phyloP scores from a whole-genome alignment of 2,888 invertebrate species.

The Spicauda simplicius region DNA sequence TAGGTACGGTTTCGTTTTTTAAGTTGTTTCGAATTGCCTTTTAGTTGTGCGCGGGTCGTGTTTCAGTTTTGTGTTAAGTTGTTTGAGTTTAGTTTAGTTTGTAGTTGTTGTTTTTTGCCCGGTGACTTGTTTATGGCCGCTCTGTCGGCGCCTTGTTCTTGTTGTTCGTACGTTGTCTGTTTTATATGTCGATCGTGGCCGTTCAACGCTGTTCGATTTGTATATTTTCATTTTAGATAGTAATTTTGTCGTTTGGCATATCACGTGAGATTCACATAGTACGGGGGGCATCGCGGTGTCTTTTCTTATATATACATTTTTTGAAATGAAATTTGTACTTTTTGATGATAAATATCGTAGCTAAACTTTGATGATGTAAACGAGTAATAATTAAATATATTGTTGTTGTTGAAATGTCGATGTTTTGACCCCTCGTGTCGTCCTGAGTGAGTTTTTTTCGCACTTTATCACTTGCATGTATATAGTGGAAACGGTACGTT shows the following conservation, averaged over 20 bases:
- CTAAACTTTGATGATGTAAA: conserved; percentile 44
- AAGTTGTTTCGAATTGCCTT: conserved; percentile 62
- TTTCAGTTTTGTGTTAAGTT: conserved; percentile 34
- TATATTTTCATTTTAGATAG: conserved; percentile 62
- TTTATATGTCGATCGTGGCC: conserved; percentile 55
- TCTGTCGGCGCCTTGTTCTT: conserved; percentile 54
- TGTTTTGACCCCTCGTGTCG: conserved; percentile 64
- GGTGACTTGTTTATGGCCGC: conserved; percentile 62
- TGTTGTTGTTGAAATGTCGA: conserved; percentile 64
- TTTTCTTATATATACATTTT: conserved; percentile 49
- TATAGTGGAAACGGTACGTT: conserved; percentile 62
- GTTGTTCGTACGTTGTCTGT: conserved; percentile 63
- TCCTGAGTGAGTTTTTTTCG: conserved; percentile 66
- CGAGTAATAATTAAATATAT: conserved; percentile 50
- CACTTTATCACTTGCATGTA: conserved; percentile 73
- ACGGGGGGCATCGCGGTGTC: conserved; percentile 64
- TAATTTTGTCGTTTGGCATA: conserved; percentile 75
- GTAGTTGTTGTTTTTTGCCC: conserved; percentile 65
- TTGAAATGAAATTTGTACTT: conserved; percentile 65
- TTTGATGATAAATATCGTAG: conserved; percentile 59
- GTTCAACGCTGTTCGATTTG: conserved; percentile 45
- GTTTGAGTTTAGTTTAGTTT: conserved; percentile 63
- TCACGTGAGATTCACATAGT: conserved; percentile 65
- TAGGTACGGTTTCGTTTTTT: conserved; percentile 51
- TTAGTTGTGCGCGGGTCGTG: conserved; percentile 59